Percentiles rank a stretch among this genome's conserved stretches.
These are phyloP conservation scores for Pristionchus arcanus DNA, from an alignment of 2,888 invertebrate species.

Conservation along the genomic window DNA sequence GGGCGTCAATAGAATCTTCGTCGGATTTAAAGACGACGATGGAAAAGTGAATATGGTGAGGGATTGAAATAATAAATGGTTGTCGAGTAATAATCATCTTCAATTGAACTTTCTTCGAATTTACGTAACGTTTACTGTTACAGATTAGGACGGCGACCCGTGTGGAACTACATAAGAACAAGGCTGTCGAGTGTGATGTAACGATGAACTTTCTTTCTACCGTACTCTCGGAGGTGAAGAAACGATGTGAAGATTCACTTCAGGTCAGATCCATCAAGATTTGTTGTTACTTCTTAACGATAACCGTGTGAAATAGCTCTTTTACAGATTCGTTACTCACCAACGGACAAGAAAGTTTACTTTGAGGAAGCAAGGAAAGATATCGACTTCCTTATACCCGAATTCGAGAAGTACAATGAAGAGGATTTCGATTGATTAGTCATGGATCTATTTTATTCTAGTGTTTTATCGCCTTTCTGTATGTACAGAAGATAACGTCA, in stretches of 20 bases:
- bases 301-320: neutral
- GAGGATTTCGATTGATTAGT: neutral
- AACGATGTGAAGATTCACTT: neutral
- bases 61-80: neutral
- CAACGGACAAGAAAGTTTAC: neutral
- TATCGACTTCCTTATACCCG: neutral
- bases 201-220: neutral
- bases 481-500: neutral
- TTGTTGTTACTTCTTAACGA: no score
- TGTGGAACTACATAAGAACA: neutral
- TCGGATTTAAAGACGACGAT: conserved; percentile 86
- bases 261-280: neutral
- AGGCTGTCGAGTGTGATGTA: neutral
- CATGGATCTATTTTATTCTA: neutral
- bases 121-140: no score
- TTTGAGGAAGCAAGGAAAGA: neutral
- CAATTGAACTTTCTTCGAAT: no score
- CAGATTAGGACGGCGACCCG: neutral
- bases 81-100: neutral
- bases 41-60: conserved; percentile 83
- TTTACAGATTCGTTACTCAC: neutral
- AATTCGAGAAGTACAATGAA: neutral
- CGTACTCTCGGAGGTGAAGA: conserved; percentile 4
- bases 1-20: conserved; percentile 85
- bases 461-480: neutral